Conservation (phyloP, 1,140 invertebrate species). For the Hylaeus volcanicus region DNA sequence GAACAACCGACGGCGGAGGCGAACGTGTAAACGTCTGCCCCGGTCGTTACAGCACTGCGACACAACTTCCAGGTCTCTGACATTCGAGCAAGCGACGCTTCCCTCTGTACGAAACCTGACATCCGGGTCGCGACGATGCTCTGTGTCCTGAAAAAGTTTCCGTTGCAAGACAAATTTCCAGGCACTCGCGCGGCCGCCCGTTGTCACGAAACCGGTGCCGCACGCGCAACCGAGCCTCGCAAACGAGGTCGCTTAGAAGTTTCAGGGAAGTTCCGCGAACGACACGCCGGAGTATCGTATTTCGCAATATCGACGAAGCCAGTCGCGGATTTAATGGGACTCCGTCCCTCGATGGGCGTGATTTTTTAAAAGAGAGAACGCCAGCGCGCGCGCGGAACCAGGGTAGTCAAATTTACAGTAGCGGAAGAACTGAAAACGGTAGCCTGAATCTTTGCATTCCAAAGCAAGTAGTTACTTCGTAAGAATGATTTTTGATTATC, state of each 20-base stretch:
- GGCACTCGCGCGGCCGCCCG: background rate
- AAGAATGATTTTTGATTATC: no score
- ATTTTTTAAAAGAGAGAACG: background rate
- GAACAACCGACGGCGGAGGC: constrained; percentile 31
- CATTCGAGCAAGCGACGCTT: background rate
- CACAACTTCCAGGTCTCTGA: constrained; percentile 1
- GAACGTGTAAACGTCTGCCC: background rate
- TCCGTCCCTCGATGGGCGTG: background rate
- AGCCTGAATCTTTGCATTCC: no score
- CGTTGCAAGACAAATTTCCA: constrained; percentile 28
- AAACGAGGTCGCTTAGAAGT: constrained; percentile 19
- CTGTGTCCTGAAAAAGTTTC: constrained; percentile 30
- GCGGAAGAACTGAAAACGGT: no score
- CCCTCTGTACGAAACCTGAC: background rate
- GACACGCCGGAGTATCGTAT: background rate
- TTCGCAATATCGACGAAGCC: background rate
- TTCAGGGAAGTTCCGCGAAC: constrained; percentile 5
- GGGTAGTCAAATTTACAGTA: no score
- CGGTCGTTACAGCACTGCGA: constrained; percentile 40
- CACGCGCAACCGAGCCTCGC: background rate
- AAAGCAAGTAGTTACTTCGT: no score
- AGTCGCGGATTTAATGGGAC: background rate
- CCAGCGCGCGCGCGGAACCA: background rate
- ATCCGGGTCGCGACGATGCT: background rate
- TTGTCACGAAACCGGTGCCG: background rate